Conservation (phyloP, 2,888 invertebrate genomes). For the Drosophila pullipes region DNA sequence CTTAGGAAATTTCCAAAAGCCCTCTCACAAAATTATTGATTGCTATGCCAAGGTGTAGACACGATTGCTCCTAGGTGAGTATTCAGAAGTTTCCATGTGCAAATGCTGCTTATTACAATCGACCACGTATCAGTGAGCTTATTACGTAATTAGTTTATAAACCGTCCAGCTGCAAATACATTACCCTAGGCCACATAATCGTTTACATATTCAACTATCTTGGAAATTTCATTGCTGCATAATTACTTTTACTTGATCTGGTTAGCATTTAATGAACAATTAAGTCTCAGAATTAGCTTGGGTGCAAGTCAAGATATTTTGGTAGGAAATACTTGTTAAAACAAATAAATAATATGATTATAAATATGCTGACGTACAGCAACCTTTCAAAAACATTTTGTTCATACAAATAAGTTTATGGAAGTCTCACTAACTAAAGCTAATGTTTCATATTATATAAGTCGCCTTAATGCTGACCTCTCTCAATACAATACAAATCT, state of each 20-base stretch:
- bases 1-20: conserved; percentile 14
- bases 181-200: conserved; percentile 6
- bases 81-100: conserved; percentile 1
- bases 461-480: background rate
- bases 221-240: background rate
- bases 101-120: background rate
- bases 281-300: background rate
- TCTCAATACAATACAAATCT: background rate
- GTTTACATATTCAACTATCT: conserved; percentile 6
- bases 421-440: background rate
- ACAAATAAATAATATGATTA: background rate
- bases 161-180: conserved; percentile 1
- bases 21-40: conserved; percentile 59
- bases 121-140: background rate
- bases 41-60: conserved; percentile 23
- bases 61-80: conserved; percentile 1
- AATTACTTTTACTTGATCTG: conserved; percentile 6
- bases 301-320: background rate
- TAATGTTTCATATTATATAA: background rate
- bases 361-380: background rate
- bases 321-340: background rate
- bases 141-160: conserved; percentile 16
- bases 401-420: background rate
- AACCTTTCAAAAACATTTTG: background rate
- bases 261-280: background rate